Evolutionary conservation across 2,888 invertebrate genomes (phyloP), one percentile per base, ranked within the genome.

Genomic region (Zelleria hepariella): DNA sequence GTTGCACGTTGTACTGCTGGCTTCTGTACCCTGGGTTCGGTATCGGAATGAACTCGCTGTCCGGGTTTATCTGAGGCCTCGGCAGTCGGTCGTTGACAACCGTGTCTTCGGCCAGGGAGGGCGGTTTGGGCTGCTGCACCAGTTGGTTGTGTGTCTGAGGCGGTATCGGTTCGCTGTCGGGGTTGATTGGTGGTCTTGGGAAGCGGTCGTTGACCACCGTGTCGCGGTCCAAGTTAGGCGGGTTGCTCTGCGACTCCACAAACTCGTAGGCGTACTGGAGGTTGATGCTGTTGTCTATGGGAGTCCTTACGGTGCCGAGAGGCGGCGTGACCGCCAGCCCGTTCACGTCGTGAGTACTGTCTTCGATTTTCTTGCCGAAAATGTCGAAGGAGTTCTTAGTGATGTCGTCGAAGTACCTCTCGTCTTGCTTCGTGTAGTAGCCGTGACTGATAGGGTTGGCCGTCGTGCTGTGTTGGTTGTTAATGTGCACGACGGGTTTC

Each of bases 371-470:
- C 77, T 92, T 92, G 1, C 93, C 94, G 71, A 94, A 94, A 65
- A 93, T 91, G 26, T 93, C 93, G 69, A 94, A 94, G 60, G 93
- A 94, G 68, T 93, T 93, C 72, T 92, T 93, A 3, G 94, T 94
- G 59, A 93, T 93, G 68, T 94, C 94, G 68, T 94, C 94, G 62
- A 94, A 85, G 63, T 92, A 90, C 60, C 91, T 90, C 69, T 93
- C 90, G 72, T 91, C 90, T 63, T 93, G 93, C 72, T 92, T 92
- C 15, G 93, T 93, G 77, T 93, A 92, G 75, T 92, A 92, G 42
- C 90, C 89, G 67, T 92, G 90, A 74, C 91, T 85, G 67, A 88
- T 77, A 6, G 92, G 90, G 68, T 89, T 90, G 20, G 90, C 80
- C 6, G 92, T 92, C 0, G 91, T 89, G 69, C 73, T 83, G 25